phyloP scores from a whole-genome alignment of 2,888 invertebrate genomes.

The Tipula vernalis region DNA sequence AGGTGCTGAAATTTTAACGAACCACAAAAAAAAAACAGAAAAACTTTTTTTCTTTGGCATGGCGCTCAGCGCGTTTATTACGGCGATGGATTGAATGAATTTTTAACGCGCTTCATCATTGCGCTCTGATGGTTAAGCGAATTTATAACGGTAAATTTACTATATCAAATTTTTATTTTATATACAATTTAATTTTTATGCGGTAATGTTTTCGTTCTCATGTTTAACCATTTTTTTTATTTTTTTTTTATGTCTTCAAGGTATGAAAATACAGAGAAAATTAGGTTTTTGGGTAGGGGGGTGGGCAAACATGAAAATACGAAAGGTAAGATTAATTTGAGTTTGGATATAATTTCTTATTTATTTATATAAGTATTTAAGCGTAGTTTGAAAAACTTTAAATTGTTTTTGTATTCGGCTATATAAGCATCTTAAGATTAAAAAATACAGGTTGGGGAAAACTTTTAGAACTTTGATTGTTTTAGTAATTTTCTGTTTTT shows the following conservation, averaged over 20 bases:
- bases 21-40: neutral
- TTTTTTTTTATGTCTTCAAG: neutral
- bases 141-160: neutral
- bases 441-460: neutral
- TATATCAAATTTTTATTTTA: neutral
- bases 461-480: neutral
- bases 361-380: neutral
- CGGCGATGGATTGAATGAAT: neutral
- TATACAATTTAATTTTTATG: neutral
- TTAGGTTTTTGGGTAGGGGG: neutral
- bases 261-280: neutral
- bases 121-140: neutral
- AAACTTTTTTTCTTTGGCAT: neutral
- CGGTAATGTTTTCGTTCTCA: neutral
- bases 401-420: neutral
- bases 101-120: neutral
- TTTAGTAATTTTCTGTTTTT: neutral
- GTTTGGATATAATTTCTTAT: neutral
- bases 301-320: neutral
- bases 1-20: neutral
- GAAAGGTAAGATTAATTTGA: neutral
- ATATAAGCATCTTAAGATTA: neutral
- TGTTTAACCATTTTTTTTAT: neutral
- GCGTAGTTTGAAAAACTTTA: neutral
- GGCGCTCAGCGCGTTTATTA: neutral